phyloP scores from a whole-genome alignment of 53 echinoderm and acorn worm species.

The Echinometra lucunter region DNA sequence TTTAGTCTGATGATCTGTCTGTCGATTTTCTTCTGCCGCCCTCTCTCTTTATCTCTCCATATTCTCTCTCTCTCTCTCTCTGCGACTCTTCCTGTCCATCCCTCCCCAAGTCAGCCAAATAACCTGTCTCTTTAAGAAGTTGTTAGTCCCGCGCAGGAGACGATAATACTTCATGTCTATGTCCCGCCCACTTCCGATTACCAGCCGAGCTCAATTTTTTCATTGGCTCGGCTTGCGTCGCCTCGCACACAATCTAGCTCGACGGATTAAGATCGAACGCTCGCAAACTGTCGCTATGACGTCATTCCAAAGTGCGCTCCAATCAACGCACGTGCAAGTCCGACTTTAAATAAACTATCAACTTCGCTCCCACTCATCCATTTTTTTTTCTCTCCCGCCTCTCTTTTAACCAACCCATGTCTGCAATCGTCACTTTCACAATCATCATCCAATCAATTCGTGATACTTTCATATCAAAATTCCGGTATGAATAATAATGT shows the following conservation, averaged over 20 bases:
- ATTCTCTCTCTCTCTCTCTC: too few relatives aligned
- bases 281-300: neutral
- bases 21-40: too few relatives aligned
- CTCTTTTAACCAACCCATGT: conserved; percentile 4
- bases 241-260: neutral
- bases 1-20: too few relatives aligned
- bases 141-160: neutral
- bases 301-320: conserved; percentile 36
- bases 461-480: neutral
- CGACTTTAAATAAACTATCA: neutral
- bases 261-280: too few relatives aligned
- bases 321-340: conserved; percentile 37
- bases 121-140: too few relatives aligned
- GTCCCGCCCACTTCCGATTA: neutral
- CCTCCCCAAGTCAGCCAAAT: too few relatives aligned
- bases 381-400: neutral
- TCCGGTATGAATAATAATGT: neutral
- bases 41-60: too few relatives aligned
- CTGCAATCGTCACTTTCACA: conserved; percentile 7
- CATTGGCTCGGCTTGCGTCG: neutral
- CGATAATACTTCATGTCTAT: neutral
- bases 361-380: neutral
- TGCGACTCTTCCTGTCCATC: too few relatives aligned
- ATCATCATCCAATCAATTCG: conserved; percentile 13
- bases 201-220: neutral